Conservation (phyloP, 2,797 vertebrate genomes). For the Taeniopygia guttata region DNA sequence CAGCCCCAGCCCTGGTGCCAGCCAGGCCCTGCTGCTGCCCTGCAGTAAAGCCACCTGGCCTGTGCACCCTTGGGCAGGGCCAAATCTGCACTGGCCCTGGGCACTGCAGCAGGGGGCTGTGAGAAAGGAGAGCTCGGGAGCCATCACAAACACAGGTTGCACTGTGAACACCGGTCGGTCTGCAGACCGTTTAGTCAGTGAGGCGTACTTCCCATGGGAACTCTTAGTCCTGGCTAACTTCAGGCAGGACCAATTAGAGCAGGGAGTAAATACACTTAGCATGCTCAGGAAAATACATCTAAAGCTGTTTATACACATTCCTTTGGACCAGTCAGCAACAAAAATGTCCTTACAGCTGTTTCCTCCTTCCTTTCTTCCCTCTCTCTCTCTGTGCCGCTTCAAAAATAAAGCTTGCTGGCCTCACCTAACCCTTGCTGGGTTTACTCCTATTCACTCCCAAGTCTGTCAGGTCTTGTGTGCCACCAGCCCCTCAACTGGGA, state of each 20-base stretch:
- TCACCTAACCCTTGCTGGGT: constrained; percentile 40
- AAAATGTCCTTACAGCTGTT: constrained; percentile 53
- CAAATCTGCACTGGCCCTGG: not conserved
- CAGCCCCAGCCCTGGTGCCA: not conserved
- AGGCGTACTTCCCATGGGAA: constrained; percentile 55
- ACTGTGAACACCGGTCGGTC: not conserved
- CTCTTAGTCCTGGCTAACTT: constrained; percentile 52
- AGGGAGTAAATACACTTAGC: constrained; percentile 61
- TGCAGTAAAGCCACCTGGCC: not conserved
- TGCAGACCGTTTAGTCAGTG: constrained; percentile 26
- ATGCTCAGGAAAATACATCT: constrained; percentile 57
- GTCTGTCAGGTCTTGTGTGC: not conserved
- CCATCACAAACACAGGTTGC: constrained; percentile 53
- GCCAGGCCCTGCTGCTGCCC: not conserved
- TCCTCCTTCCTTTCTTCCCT: constrained; percentile 17
- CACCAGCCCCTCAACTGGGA: not conserved
- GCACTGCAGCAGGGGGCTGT: not conserved
- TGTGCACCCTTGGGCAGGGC: not conserved
- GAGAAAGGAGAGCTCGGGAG: not conserved
- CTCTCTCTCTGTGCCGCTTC: not conserved
- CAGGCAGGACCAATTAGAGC: constrained; percentile 49
- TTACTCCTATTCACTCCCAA: not conserved
- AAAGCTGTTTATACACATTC: constrained; percentile 62
- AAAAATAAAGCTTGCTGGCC: constrained; percentile 39
- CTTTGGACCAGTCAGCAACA: constrained; percentile 51